Percentiles rank a stretch among this genome's conserved stretches.
These are phyloP conservation scores for Hydroisotoma schaefferi DNA, from an alignment of 2,888 invertebrate species.

Conservation along the genomic window DNA sequence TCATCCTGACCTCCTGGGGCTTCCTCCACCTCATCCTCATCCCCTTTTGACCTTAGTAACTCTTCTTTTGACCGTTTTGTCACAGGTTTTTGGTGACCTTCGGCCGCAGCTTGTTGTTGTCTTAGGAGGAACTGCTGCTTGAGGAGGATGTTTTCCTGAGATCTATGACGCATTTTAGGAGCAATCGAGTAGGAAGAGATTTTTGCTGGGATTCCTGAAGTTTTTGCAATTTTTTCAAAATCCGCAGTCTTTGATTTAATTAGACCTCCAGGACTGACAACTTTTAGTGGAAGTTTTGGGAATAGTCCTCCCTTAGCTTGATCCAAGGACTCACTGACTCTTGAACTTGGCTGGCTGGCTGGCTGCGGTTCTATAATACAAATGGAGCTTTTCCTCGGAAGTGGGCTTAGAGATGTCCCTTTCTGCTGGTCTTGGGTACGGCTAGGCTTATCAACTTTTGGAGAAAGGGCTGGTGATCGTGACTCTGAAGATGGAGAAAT, in stretches of 20 bases:
- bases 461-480: neutral
- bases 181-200: constrained; percentile 22
- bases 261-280: constrained; percentile 41
- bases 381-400: no score
- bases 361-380: no score
- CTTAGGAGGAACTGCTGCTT: constrained; percentile 40
- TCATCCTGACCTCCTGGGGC: no score
- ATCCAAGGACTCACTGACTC: neutral
- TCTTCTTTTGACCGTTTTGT: no score
- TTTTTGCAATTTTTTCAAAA: constrained; percentile 42
- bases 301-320: neutral
- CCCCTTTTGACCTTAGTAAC: no score
- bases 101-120: no score
- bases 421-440: no score
- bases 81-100: no score
- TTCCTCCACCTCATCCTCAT: no score
- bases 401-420: no score
- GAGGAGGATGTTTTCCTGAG: constrained; percentile 42
- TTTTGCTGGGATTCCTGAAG: neutral
- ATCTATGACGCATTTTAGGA: constrained; percentile 40
- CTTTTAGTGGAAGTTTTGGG: no score
- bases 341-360: neutral
- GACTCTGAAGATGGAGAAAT: constrained; percentile 2
- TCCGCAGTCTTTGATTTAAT: constrained; percentile 48
- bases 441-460: no score